Percentiles rank a stretch among this genome's conserved stretches.
Conservation (phyloP, 2,888 invertebrate species). For the Trachelus stipa region DNA sequence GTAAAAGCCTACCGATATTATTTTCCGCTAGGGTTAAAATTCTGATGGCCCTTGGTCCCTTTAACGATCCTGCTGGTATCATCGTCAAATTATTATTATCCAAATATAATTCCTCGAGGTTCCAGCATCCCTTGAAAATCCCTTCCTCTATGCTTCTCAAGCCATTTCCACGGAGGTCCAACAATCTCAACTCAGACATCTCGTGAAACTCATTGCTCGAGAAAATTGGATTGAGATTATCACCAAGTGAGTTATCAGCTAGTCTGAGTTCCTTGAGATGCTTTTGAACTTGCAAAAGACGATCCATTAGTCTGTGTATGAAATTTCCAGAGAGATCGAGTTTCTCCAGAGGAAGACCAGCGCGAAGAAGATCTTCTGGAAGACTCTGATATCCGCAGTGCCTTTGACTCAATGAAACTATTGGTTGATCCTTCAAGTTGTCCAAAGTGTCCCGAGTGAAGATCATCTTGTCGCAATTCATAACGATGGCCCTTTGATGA, state of each 20-base stretch:
- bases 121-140: conserved; percentile 83
- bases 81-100: conserved; percentile 83
- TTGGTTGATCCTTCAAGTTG: conserved; percentile 82
- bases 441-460: conserved; percentile 83
- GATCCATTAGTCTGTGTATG: conserved; percentile 82
- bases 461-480: conserved; percentile 87
- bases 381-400: conserved; percentile 85
- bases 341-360: conserved; percentile 77
- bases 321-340: conserved; percentile 88
- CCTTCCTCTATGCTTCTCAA: conserved; percentile 88
- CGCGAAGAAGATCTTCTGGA: conserved; percentile 67
- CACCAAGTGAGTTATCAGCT: conserved; percentile 87
- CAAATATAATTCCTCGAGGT: conserved; percentile 83
- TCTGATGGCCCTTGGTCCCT: conserved; percentile 81
- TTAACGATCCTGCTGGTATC: conserved; percentile 83
- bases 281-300: conserved; percentile 75
- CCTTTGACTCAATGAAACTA: conserved; percentile 83
- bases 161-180: conserved; percentile 85
- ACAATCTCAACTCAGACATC: conserved; percentile 76
- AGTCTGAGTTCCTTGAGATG: conserved; percentile 79
- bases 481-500: conserved; percentile 71
- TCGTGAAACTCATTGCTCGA: conserved; percentile 87
- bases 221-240: conserved; percentile 91
- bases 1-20: conserved; percentile 77
- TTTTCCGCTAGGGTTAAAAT: conserved; percentile 82